phyloP scores from a whole-genome alignment of 2,888 invertebrate genomes.

The Ferrisia virgata region DNA sequence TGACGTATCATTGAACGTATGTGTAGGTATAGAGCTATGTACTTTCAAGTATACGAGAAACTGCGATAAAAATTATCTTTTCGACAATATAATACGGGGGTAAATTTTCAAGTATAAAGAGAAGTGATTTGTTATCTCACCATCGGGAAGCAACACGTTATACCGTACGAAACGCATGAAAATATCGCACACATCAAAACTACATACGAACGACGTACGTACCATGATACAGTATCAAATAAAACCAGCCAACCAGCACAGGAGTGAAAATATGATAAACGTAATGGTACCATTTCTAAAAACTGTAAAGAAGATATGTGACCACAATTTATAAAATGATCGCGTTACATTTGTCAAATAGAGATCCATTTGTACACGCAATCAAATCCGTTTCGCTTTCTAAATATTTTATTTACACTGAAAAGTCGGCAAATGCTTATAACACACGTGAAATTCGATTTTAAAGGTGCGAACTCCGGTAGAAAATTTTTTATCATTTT shows the following conservation, averaged over 20 bases:
- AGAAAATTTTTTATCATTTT: not conserved
- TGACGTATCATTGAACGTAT: no score
- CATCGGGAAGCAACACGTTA: not conserved
- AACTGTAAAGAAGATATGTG: conserved; percentile 34
- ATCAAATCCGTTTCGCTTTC: conserved; percentile 20
- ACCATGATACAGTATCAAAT: no score
- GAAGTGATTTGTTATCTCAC: not conserved
- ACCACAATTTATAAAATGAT: conserved; percentile 35
- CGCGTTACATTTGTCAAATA: conserved; percentile 31
- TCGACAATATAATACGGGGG: not conserved
- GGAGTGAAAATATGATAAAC: not conserved
- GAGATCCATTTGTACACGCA: not conserved
- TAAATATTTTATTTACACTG: not conserved
- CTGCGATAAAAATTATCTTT: not conserved
- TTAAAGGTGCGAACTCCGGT: not conserved
- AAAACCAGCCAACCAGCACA: not conserved
- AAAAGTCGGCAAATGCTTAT: not conserved
- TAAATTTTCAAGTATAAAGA: conserved; percentile 15
- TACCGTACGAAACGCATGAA: not conserved
- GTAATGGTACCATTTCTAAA: not conserved
- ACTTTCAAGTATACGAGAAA: not conserved
- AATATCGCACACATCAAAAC: not conserved
- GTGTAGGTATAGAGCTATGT: no score
- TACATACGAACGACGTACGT: no score
- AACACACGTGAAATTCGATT: not conserved